Percentiles rank a stretch among this genome's conserved stretches.
Conservation (phyloP, 2,888 invertebrate genomes). For the Neoaliturus tenellus region DNA sequence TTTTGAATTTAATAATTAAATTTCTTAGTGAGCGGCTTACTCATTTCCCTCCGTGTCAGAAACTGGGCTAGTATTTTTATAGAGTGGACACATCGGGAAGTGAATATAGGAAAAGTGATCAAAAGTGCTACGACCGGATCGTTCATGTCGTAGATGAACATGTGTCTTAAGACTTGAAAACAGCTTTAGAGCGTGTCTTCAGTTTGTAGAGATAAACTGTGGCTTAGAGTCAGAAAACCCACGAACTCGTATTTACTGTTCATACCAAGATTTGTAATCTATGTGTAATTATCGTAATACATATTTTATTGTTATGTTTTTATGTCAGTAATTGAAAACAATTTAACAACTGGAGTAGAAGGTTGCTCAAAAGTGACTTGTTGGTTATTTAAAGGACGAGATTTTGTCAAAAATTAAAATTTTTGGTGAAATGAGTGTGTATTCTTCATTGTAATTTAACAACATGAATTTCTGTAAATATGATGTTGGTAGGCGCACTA, state of each 20-base stretch:
- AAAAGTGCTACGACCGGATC: neutral
- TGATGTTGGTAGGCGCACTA: neutral
- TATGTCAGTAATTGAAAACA: neutral
- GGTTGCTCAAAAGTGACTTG: constrained; percentile 17
- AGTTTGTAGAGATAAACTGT: neutral
- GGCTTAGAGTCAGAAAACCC: neutral
- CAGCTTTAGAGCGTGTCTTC: no score
- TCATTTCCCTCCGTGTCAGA: neutral
- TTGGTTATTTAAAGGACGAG: neutral
- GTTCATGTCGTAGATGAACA: neutral
- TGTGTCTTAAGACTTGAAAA: constrained; percentile 19
- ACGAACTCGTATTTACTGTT: neutral
- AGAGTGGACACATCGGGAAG: neutral
- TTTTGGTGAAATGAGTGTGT: neutral
- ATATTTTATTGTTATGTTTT: constrained; percentile 55
- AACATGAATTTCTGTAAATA: constrained; percentile 12
- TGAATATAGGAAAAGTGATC: neutral
- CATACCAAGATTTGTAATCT: constrained; percentile 49
- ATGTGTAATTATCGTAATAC: constrained; percentile 50
- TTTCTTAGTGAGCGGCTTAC: constrained; percentile 11
- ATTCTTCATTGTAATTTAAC: constrained; percentile 38
- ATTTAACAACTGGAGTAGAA: neutral
- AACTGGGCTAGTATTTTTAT: neutral
- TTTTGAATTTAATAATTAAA: constrained; percentile 3
- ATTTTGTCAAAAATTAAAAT: neutral